These are phyloP conservation scores for Dendrolimus kikuchii DNA, from an alignment of 1,140 invertebrate species.

Conservation along the genomic window DNA sequence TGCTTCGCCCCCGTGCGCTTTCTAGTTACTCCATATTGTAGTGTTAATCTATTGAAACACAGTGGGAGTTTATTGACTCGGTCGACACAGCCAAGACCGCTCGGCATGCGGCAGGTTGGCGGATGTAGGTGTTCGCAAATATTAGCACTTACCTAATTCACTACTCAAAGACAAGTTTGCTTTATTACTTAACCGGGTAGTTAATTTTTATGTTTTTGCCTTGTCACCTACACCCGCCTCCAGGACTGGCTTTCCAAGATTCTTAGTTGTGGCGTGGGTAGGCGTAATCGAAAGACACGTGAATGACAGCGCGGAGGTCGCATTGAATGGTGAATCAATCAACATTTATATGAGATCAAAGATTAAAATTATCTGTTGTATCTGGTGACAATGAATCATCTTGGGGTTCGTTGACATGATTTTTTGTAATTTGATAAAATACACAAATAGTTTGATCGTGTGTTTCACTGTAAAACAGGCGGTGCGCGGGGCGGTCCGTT, in stretches of 20 bases:
- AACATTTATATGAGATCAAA: conserved; percentile 13
- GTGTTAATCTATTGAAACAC: conserved; percentile 16
- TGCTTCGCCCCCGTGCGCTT: conserved; percentile 14
- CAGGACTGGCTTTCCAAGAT: conserved; percentile 15
- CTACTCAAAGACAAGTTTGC: conserved; percentile 37
- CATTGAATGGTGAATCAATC: conserved; percentile 20
- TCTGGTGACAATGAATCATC: conserved; percentile 18
- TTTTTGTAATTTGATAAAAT: conserved; percentile 13
- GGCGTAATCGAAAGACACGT: conserved; percentile 15
- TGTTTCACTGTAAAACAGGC: too few relatives aligned
- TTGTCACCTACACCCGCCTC: conserved; percentile 23
- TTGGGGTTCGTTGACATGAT: conserved; percentile 32
- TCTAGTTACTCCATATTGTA: conserved; percentile 19
- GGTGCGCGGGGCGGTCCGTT: conserved; percentile 9
- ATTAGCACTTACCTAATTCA: conserved; percentile 61
- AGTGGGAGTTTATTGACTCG: conserved; percentile 51
- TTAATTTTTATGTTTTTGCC: conserved; percentile 22
- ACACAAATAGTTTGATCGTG: too few relatives aligned
- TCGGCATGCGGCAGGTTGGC: conserved; percentile 44
- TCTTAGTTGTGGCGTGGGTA: conserved; percentile 19
- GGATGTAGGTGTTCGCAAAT: conserved; percentile 65
- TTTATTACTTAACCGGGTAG: conserved; percentile 42
- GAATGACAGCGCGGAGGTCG: conserved; percentile 15
- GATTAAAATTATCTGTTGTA: conserved; percentile 18
- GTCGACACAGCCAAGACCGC: conserved; percentile 13